Percentiles rank a stretch among this genome's conserved stretches.
phyloP scores from a whole-genome alignment of 35 echinoderm and acorn worm genomes.

The Strongylocentrotus purpuratus region DNA sequence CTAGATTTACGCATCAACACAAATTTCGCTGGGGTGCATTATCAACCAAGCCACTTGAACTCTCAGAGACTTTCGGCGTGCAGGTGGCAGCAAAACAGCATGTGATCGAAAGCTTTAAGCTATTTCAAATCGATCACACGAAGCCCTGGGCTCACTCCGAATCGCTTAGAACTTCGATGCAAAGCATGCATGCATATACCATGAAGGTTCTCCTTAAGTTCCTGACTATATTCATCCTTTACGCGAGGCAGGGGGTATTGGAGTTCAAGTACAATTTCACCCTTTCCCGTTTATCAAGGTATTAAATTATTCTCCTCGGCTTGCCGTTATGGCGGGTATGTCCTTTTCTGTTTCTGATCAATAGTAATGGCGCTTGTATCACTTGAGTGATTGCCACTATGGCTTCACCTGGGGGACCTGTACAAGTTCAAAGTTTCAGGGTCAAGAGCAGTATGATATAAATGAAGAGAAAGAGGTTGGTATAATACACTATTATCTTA shows the following conservation, averaged over 20 bases:
- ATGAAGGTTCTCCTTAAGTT: not conserved
- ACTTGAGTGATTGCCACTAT: not conserved
- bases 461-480: not conserved
- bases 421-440: not conserved
- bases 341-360: not conserved
- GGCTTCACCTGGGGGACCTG: not conserved
- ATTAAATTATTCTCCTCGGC: not conserved
- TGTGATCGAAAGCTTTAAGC: too few species aligned
- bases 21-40: not conserved
- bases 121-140: not conserved
- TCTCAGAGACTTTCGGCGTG: not conserved
- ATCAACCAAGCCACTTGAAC: not conserved
- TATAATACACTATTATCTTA: not conserved
- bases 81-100: not conserved
- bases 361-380: not conserved
- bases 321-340: not conserved
- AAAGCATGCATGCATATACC: not conserved
- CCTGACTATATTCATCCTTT: too few species aligned
- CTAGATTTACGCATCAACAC: not conserved
- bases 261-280: not conserved
- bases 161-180: not conserved
- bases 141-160: not conserved
- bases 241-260: not conserved
- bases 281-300: not conserved
- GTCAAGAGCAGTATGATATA: not conserved